Percentiles rank a stretch among this genome's conserved stretches.
phyloP scores from a whole-genome alignment of 2,888 invertebrate species.

The Ophioninae sp. region DNA sequence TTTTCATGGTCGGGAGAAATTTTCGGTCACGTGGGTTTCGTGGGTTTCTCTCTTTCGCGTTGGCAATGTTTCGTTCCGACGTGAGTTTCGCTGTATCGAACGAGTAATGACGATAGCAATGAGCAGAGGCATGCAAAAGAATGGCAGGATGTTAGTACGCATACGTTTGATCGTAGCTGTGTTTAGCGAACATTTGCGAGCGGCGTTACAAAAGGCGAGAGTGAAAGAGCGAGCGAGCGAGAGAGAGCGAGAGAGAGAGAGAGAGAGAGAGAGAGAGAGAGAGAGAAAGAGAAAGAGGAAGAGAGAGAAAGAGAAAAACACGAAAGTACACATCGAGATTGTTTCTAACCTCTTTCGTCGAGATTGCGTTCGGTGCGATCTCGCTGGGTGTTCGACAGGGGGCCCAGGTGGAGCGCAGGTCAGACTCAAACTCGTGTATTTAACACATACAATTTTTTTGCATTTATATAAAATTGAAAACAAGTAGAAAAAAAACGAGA shows the following conservation, averaged over 20 bases:
- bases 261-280: neutral
- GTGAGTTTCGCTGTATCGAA: neutral
- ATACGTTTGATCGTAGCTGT: neutral
- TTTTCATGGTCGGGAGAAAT: neutral
- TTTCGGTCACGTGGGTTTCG: neutral
- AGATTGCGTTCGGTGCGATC: slow-evolving; percentile 49
- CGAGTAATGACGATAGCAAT: neutral
- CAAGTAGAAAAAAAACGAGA: neutral
- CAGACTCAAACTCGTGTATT: slow-evolving; percentile 45
- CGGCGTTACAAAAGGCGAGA: neutral
- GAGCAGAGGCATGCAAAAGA: neutral
- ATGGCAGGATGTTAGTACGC: neutral
- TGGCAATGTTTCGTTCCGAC: neutral
- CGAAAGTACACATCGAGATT: slow-evolving; percentile 41
- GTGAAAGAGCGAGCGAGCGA: too few species aligned
- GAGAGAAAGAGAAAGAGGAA: neutral
- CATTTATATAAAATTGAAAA: neutral
- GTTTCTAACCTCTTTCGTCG: slow-evolving; percentile 65
- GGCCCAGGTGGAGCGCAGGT: slow-evolving; percentile 62
- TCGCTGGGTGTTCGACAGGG: slow-evolving; percentile 59
- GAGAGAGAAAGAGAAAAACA: neutral
- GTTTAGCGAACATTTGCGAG: neutral
- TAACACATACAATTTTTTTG: neutral
- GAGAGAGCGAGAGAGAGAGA: neutral
- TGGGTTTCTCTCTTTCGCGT: neutral